phyloP scores from a whole-genome alignment of 2,113 vertebrate species.

The Theristicus caerulescens region DNA sequence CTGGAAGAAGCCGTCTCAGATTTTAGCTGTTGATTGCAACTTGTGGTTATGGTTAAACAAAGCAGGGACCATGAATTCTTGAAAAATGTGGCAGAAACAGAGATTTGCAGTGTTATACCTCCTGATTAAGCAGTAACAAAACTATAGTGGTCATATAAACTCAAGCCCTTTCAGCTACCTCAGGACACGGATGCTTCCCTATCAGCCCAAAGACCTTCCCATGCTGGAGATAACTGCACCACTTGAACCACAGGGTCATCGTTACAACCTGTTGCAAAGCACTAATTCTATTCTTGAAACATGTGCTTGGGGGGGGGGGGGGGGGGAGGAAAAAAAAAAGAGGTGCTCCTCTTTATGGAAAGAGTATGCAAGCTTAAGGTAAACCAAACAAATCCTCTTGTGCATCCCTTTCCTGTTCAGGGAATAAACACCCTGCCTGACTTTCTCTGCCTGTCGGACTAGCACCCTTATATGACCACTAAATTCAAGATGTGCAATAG shows the following conservation, averaged over 20 bases:
- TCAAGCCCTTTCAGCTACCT: not conserved
- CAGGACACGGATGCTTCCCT: not conserved
- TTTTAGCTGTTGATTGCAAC: not conserved
- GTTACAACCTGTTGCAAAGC: not conserved
- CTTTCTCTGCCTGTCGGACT: not conserved
- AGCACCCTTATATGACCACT: not conserved
- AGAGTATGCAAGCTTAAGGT: not conserved
- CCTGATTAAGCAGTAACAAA: not conserved
- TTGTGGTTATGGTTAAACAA: not conserved
- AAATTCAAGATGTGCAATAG: not conserved
- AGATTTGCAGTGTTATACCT: not conserved
- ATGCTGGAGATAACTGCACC: not conserved
- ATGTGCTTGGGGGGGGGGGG: not conserved
- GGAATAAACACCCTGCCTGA: not conserved
- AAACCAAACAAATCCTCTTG: not conserved
- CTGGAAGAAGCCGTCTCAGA: not conserved
- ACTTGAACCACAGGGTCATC: not conserved
- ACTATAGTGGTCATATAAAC: not conserved
- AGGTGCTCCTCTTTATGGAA: not conserved
- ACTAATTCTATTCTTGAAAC: not conserved
- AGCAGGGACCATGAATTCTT: not conserved
- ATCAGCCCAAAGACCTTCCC: not conserved
- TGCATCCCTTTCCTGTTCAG: not conserved
- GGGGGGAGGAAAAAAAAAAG: accelerated
- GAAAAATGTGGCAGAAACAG: not conserved